A percentile compares a stretch with the other conserved stretches of the same genome.
These are phyloP conservation scores for Embidobia sp. DNA, from an alignment of 2,888 invertebrate species.

Conservation along the genomic window DNA sequence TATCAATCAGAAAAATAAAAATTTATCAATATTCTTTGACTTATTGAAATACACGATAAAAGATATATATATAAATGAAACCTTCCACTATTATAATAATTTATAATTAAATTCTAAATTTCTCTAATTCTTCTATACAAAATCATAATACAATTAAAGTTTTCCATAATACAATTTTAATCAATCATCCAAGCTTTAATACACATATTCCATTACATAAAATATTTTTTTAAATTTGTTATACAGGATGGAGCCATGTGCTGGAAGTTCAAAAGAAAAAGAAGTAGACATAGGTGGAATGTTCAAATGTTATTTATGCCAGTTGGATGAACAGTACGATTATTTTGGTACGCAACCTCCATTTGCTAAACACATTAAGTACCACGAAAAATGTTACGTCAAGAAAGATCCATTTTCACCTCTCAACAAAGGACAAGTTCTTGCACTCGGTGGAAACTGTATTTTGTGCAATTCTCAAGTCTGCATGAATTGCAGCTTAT, in stretches of 20 bases:
- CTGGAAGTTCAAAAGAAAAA: not conserved
- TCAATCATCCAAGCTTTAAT: not conserved
- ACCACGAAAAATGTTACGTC: slow-evolving; percentile 89
- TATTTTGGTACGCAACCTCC: slow-evolving; percentile 90
- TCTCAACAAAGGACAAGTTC: slow-evolving; percentile 88
- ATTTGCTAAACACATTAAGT: slow-evolving; percentile 86
- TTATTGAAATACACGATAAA: no score
- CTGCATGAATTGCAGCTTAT: slow-evolving; percentile 92
- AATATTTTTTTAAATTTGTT: not conserved
- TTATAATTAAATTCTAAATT: no score
- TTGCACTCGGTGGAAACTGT: slow-evolving; percentile 91
- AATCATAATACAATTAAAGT: no score
- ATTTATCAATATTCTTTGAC: no score
- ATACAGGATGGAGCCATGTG: slow-evolving; percentile 71
- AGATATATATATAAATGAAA: no score
- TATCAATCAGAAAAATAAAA: no score
- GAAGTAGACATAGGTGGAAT: slow-evolving; percentile 74
- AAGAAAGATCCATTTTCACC: slow-evolving; percentile 93
- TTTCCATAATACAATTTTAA: no score
- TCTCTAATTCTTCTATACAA: no score
- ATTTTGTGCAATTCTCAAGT: slow-evolving; percentile 86
- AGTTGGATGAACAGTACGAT: slow-evolving; percentile 87
- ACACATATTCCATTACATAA: not conserved
- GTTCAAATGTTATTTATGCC: slow-evolving; percentile 87
- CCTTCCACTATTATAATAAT: no score